Base-by-base conservation (phyloP, 2,797 vertebrate species). In the Ambastaia sidthimunki region DNA sequence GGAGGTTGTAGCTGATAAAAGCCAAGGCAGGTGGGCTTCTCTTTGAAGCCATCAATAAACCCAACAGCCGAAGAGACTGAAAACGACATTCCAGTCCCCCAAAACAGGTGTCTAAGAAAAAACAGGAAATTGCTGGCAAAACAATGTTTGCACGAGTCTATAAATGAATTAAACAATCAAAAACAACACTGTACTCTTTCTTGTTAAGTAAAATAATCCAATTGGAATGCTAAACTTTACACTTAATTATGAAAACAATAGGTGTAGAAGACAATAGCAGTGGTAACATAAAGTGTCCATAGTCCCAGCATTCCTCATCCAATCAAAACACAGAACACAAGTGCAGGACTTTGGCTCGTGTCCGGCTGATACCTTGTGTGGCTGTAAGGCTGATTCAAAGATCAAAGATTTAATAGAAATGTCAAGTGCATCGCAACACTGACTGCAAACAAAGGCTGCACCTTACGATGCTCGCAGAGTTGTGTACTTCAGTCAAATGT, bases 41-140 rank as follows among this genome's bases (percentile, higher is more conserved):
- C 91, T 94, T 92, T 93, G 90, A 93, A 92, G 91, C 89, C 85
- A 89, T 92, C 91, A 89, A 89, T 89, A 91, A 87, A 91, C 88
- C 88, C 87, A 86, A 60, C 70, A 85, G 85, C 18, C 18, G 15
- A 69, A 90, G 88, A 86, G 70, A 86, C 91, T 90, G 91, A 91
- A 92, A 92, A 92, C 84, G 92, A 92, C 84, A 80, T 86, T 78
- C 79, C 76, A 86, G 91, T 88, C 82, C 87, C 88, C 84, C 86
- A 85, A 86, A 88, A 87, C 88, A 89, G 87, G 54, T 74, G 73
- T 67, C 62, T 10, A 54, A 47, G 18, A 60, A 73, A 72, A 62
- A 31, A 63, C 11, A 16, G 50, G 47, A 59, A 47, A 66, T 71
- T 59, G 37, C 18, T 48, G 57, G 25, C 44, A 73, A 28, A 62